Percentiles rank a stretch among this genome's conserved stretches.
These are phyloP conservation scores for Rambutsinella grinnellia DNA, from an alignment of 2,888 invertebrate species.

Conservation along the genomic window DNA sequence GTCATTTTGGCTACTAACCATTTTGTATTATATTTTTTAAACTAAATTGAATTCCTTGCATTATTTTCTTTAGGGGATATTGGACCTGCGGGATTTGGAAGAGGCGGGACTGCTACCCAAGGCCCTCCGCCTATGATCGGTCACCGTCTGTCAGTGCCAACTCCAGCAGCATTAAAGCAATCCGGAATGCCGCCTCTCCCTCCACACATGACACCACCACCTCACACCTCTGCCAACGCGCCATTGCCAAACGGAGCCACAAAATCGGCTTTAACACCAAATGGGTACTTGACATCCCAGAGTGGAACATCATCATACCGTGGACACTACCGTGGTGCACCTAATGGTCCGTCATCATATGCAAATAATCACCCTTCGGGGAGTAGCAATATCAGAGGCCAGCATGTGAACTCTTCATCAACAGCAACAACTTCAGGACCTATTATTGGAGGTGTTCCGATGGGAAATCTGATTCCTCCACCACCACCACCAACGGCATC, in stretches of 20 bases:
- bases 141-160: slow-evolving; percentile 62
- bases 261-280: slow-evolving; percentile 18
- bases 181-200: slow-evolving; percentile 64
- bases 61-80: slow-evolving; percentile 23
- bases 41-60: too few relatives aligned
- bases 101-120: neutral
- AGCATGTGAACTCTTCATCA: slow-evolving; percentile 2
- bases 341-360: slow-evolving; percentile 25
- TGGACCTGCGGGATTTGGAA: neutral
- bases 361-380: slow-evolving; percentile 12
- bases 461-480: slow-evolving; percentile 57
- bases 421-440: slow-evolving; percentile 12
- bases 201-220: slow-evolving; percentile 9
- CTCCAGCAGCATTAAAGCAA: slow-evolving; percentile 63
- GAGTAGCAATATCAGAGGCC: neutral
- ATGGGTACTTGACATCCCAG: slow-evolving; percentile 30
- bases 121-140: slow-evolving; percentile 20
- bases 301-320: slow-evolving; percentile 8
- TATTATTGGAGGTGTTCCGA: slow-evolving; percentile 61
- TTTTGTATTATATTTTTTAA: too few relatives aligned
- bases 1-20: too few relatives aligned
- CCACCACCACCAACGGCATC: slow-evolving; percentile 56
- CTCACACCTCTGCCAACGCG: neutral
- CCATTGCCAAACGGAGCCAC: slow-evolving; percentile 10
- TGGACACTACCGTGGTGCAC: slow-evolving; percentile 12